These are phyloP conservation scores for Helarctos malayanus DNA, from an alignment of 2,797 vertebrate species.

Conservation along the genomic window DNA sequence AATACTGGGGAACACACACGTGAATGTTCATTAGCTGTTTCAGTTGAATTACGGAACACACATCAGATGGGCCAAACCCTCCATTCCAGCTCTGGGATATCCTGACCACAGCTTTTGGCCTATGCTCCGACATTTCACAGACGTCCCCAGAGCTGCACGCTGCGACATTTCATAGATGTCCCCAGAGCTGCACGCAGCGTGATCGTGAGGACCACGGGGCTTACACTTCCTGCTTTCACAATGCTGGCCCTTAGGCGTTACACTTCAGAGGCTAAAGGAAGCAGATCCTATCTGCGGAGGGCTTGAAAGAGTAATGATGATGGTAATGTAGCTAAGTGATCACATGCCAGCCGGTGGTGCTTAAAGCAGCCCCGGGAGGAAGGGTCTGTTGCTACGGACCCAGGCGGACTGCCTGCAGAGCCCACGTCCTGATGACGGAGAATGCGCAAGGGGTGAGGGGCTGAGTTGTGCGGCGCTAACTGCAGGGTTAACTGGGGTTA, in stretches of 20 bases:
- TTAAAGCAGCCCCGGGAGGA: background rate
- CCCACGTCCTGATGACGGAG: background rate
- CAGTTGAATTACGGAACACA: background rate
- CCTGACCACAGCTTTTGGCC: background rate
- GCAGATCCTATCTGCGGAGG: background rate
- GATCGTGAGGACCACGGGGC: background rate
- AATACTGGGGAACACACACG: background rate
- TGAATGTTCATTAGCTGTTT: background rate
- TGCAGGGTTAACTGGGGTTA: background rate
- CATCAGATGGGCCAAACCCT: background rate
- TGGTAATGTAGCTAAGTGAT: background rate
- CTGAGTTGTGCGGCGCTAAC: background rate
- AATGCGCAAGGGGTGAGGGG: background rate
- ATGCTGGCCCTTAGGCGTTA: background rate
- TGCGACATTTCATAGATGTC: background rate
- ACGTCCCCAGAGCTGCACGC: background rate
- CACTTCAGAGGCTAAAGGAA: conserved; percentile 14
- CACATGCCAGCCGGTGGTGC: background rate
- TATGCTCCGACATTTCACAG: background rate
- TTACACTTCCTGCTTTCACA: conserved; percentile 49
- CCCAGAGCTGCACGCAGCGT: background rate
- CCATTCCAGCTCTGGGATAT: conserved; percentile 5
- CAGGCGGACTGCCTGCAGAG: background rate
- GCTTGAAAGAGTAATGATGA: background rate
- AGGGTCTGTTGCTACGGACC: background rate